These are phyloP conservation scores for Albula goreensis DNA, from an alignment of 2,113 vertebrate species.

Conservation along the genomic window DNA sequence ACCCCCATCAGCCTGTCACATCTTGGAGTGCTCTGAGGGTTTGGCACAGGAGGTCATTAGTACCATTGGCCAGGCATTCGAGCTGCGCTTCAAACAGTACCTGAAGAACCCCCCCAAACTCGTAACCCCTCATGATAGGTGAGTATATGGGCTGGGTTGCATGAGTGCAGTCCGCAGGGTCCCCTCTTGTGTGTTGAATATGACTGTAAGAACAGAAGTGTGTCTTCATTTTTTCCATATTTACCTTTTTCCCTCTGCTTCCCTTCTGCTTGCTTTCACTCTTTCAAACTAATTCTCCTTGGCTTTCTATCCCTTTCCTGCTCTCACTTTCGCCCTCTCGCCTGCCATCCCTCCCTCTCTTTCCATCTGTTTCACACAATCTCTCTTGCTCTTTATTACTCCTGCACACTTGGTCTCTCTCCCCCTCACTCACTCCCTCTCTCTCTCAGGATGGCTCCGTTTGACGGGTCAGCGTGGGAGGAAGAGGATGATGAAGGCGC, in stretches of 20 bases:
- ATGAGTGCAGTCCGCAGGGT: background rate
- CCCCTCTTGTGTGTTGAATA: background rate
- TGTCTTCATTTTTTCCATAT: background rate
- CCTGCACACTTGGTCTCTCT: no score
- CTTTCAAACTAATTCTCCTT: no score
- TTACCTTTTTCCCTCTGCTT: background rate
- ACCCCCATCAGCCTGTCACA: constrained; percentile 82
- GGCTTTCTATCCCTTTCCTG: no score
- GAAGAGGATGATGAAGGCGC: constrained; percentile 84
- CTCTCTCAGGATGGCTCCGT: constrained; percentile 86
- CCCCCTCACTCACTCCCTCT: background rate
- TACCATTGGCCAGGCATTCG: constrained; percentile 96
- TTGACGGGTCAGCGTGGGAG: constrained; percentile 96
- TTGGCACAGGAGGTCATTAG: constrained; percentile 97
- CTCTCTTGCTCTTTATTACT: no score
- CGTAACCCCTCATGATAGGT: constrained; percentile 96
- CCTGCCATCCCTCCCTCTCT: no score
- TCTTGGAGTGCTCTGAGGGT: constrained; percentile 93
- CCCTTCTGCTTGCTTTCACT: no score
- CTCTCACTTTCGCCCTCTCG: no score
- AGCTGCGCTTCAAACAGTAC: constrained; percentile 97
- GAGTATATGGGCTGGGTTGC: background rate
- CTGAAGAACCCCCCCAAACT: constrained; percentile 96
- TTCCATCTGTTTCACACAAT: no score
- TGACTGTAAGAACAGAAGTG: no score